Evolutionary conservation across 2,888 invertebrate genomes (phyloP).

Genomic region (Tetrapedia diversipes): DNA sequence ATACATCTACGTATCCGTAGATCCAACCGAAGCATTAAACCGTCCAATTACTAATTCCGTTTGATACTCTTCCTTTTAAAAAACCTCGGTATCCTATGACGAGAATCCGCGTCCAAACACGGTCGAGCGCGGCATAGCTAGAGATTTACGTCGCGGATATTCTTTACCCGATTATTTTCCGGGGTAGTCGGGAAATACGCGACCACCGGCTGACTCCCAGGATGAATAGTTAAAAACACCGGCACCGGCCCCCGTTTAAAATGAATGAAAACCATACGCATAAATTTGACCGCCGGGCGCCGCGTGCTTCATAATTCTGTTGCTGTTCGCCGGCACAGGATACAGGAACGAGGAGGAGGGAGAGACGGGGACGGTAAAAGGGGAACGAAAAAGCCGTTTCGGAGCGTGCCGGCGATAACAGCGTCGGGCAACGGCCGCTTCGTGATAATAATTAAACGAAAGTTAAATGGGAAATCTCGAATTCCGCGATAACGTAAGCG

Average conservation of each 20-base stretch:
- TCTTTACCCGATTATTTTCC: conserved; percentile 17
- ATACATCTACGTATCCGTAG: no score
- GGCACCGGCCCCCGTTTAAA: conserved; percentile 25
- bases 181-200: conserved; percentile 7
- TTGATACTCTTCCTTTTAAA: no score
- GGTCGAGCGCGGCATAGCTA: neutral
- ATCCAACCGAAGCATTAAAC: no score
- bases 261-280: conserved; percentile 59
- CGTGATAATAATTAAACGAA: conserved; percentile 74
- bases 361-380: no score
- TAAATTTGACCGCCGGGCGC: conserved; percentile 54
- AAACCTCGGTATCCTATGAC: neutral
- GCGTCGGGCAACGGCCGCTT: conserved; percentile 7
- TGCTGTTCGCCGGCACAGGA: conserved; percentile 46
- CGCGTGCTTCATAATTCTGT: conserved; percentile 48
- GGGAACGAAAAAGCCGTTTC: conserved; percentile 44
- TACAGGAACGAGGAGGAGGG: no score
- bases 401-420: conserved; percentile 51
- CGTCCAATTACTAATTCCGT: no score
- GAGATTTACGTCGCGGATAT: conserved; percentile 21
- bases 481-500: conserved; percentile 57
- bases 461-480: conserved; percentile 72
- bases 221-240: conserved; percentile 46
- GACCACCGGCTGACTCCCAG: conserved; percentile 22
- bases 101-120: neutral